These are phyloP conservation scores for Thamnophis sirtalis DNA, from an alignment of 2,113 vertebrate genomes.

Conservation along the genomic window DNA sequence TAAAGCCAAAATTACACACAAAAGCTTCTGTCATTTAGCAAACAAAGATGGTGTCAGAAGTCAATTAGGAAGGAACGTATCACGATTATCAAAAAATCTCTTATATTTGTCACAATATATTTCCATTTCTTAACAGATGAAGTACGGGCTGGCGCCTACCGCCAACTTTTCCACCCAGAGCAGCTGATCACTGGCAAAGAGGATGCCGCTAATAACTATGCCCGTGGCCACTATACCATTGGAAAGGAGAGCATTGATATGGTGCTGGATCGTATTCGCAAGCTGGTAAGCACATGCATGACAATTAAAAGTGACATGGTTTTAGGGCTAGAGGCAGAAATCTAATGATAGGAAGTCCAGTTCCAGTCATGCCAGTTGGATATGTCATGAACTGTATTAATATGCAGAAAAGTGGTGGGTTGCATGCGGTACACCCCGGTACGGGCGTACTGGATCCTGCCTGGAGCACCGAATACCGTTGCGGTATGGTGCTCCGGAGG, in stretches of 20 bases:
- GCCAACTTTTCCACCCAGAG: slow-evolving; percentile 76
- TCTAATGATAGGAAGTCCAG: background rate
- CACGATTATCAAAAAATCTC: background rate
- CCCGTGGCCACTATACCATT: slow-evolving; percentile 78
- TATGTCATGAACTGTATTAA: background rate
- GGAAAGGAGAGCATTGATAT: slow-evolving; percentile 79
- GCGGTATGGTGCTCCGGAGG: no score
- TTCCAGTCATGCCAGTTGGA: background rate
- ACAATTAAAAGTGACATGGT: background rate
- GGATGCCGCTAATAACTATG: slow-evolving; percentile 79
- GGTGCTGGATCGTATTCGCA: slow-evolving; percentile 76
- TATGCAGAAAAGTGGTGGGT: no score
- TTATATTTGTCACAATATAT: background rate
- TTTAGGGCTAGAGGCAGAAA: background rate
- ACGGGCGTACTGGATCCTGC: no score
- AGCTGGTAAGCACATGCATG: slow-evolving; percentile 65
- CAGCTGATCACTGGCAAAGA: slow-evolving; percentile 79
- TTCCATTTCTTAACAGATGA: slow-evolving; percentile 65
- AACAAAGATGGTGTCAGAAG: background rate
- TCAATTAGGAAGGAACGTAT: background rate
- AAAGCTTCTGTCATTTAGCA: background rate
- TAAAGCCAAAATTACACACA: background rate
- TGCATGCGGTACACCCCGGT: no score
- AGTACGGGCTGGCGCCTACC: slow-evolving; percentile 70
- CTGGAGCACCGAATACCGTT: no score